phyloP scores from a whole-genome alignment of 2,113 vertebrate species.

The Hiodon alosoides region DNA sequence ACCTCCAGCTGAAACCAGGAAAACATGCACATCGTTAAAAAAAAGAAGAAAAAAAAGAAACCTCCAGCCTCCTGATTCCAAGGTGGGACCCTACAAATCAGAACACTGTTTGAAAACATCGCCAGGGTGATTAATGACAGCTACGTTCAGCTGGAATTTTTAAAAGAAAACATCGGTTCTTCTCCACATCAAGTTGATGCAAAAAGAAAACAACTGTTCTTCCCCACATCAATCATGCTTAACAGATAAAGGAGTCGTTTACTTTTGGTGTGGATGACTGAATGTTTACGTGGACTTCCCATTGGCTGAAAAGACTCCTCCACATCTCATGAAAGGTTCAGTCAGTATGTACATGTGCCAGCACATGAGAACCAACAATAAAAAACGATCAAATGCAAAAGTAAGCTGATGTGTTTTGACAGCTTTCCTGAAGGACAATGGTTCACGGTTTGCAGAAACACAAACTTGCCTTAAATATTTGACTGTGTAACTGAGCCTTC shows the following conservation, averaged over 20 bases:
- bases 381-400: background rate
- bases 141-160: slow-evolving; percentile 1
- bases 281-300: slow-evolving; percentile 9
- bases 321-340: background rate
- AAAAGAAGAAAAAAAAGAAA: background rate
- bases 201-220: background rate
- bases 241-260: slow-evolving; percentile 2
- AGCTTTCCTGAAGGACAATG: background rate
- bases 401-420: background rate
- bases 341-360: background rate
- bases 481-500: background rate
- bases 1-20: slow-evolving; percentile 66
- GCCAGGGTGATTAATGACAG: background rate
- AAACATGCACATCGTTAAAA: slow-evolving; percentile 5
- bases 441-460: background rate
- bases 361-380: background rate
- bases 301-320: slow-evolving; percentile 4
- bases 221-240: slow-evolving; percentile 10
- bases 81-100: background rate
- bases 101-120: background rate
- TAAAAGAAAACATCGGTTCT: slow-evolving; percentile 5
- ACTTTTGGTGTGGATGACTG: slow-evolving; percentile 9
- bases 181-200: background rate
- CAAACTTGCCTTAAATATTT: background rate
- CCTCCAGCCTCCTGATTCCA: background rate